Evolutionary conservation across 2,888 invertebrate species (phyloP).

Genomic region (Linyphia triangularis): DNA sequence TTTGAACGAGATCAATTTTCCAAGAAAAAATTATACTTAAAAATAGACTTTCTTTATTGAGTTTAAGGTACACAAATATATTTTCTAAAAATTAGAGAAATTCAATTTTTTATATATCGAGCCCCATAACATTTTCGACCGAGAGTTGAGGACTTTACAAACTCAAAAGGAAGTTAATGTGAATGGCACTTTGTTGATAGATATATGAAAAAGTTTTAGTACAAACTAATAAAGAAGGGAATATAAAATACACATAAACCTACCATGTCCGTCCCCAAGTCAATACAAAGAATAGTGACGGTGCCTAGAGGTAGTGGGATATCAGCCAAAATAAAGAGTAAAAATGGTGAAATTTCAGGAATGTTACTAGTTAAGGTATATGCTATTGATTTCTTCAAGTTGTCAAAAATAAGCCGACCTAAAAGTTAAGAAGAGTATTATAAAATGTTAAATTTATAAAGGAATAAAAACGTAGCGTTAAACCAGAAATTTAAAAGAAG

Average conservation of each 20-base stretch:
- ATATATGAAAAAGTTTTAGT: no score
- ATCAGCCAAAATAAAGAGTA: slow-evolving; percentile 81
- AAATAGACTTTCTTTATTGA: no score
- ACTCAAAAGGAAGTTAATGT: no score
- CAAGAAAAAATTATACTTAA: no score
- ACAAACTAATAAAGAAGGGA: no score
- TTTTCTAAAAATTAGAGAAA: no score
- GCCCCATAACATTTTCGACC: no score
- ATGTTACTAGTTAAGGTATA: slow-evolving; percentile 83
- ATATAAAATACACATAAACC: slow-evolving; percentile 67
- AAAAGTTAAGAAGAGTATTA: slow-evolving; percentile 53
- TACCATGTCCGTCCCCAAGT: slow-evolving; percentile 83
- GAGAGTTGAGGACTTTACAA: no score
- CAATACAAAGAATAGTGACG: slow-evolving; percentile 82
- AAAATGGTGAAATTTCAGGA: slow-evolving; percentile 82
- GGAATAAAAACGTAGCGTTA: not conserved
- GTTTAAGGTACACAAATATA: no score
- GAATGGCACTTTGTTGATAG: no score
- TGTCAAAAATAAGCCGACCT: slow-evolving; percentile 82
- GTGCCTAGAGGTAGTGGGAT: slow-evolving; percentile 82
- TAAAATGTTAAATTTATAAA: not conserved
- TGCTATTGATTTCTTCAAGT: slow-evolving; percentile 83
- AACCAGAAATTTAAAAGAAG: not conserved
- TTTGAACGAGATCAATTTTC: no score
- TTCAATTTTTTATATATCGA: no score